Base-by-base conservation (phyloP, 1,140 invertebrate genomes). In the Condylostylus longicornis region DNA sequence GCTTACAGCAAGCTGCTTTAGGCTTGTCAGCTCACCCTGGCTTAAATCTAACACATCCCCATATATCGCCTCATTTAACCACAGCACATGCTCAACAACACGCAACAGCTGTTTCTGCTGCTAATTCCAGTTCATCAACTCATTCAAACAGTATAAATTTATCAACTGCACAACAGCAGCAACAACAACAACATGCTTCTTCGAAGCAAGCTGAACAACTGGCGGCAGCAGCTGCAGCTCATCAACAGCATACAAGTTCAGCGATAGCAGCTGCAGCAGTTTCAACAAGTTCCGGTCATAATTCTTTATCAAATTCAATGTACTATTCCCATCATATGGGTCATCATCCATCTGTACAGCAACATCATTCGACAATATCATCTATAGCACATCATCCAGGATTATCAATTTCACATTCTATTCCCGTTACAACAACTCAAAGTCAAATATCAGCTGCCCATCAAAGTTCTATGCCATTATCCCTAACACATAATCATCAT, bases 281-380 rank as follows among this genome's bases (percentile, higher is more conserved):
- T 29, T 48, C 52, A 31, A n/a, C 52, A 55, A 51, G 55, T 55
- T 53, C 48, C 54, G 41, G 41, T 38, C 38, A 57, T 57, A 49
- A 53, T 46, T 25, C 23, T 7, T 7, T 25, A 25, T 25, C 27
- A 49, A 48, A 14, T 41, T 38, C 43, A 9, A 29, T 46, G 7
- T 58, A 53, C 35, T 56, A 58, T 21, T 14, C 34, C 10, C 43
- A 44, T 35, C 55, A 55, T 31, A 48, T 50, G 13, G 43, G 51
- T 12, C 53, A 55, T 6, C 29, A 43, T 40, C 53, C 6, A 57
- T 57, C 45, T 53, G 55, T 32, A 49, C 51, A 2, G 46, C 51
- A 4, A 49, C 47, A 5, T 39, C 33, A 5, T 50, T 46, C 38
- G 49, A 45, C 35, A 50, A 49, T 9, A 10, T 53, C 54, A 1